A percentile compares a stretch with the other conserved stretches of the same genome.
Conservation (phyloP, 2,797 vertebrate genomes). For the Peromyscus attwateri region DNA sequence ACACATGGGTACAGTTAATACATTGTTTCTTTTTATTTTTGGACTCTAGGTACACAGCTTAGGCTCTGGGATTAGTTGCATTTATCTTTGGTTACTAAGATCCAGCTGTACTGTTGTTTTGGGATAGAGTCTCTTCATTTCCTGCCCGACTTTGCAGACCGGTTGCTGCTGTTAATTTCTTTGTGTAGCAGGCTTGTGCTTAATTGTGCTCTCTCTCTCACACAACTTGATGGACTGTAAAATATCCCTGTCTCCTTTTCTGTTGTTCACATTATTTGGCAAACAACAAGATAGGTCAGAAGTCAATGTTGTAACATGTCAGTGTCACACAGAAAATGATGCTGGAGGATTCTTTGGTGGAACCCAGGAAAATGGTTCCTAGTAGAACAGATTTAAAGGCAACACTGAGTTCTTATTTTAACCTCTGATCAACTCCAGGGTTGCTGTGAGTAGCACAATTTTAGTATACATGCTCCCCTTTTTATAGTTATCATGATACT, state of each 20-base stretch:
- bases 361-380: neutral
- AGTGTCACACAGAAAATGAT: neutral
- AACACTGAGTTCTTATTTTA: neutral
- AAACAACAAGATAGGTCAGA: neutral
- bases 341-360: neutral
- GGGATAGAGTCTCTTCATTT: conserved; percentile 11
- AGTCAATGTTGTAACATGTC: neutral
- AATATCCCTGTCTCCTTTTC: neutral
- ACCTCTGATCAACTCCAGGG: neutral
- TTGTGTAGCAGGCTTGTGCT: neutral
- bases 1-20: neutral
- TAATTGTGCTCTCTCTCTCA: neutral
- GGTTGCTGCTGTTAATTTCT: neutral
- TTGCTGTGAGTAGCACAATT: neutral
- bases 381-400: neutral
- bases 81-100: neutral
- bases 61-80: neutral
- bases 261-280: conserved; percentile 15
- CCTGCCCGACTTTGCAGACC: neutral
- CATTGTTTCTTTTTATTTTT: neutral
- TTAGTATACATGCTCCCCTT: neutral
- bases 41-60: neutral
- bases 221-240: neutral
- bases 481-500: neutral
- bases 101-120: neutral